Evolutionary conservation across 2,113 vertebrate species (phyloP).

Genomic region (Syngnathus typhle): DNA sequence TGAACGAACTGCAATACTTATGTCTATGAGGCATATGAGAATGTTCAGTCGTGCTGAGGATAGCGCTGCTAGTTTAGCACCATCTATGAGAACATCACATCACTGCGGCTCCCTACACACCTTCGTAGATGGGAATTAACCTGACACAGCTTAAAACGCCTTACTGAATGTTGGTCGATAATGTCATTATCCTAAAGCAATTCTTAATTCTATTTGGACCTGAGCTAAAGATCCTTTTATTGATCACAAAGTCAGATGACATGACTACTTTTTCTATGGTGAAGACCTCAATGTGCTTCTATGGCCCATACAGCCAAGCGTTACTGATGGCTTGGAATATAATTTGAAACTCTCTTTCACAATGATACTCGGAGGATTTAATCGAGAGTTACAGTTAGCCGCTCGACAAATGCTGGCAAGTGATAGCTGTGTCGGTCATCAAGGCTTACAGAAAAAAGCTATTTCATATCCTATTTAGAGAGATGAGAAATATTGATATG

Average conservation of each 20-base stretch:
- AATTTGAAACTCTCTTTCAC: constrained; percentile 14
- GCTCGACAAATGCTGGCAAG: constrained; percentile 6
- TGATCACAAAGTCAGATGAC: constrained; percentile 51
- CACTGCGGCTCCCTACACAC: constrained; percentile 45
- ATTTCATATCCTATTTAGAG: constrained; percentile 60
- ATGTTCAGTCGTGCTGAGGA: constrained; percentile 4
- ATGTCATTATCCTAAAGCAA: constrained; percentile 65
- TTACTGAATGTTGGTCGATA: constrained; percentile 58
- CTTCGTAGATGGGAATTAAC: constrained; percentile 54
- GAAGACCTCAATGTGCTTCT: constrained; percentile 23
- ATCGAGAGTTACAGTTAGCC: constrained; percentile 21
- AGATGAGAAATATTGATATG: constrained; percentile 60
- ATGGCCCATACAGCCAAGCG: not conserved
- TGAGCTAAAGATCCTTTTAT: constrained; percentile 59
- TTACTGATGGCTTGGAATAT: not conserved
- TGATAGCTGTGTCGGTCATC: constrained; percentile 31
- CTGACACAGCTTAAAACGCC: constrained; percentile 51
- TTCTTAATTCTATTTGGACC: constrained; percentile 67
- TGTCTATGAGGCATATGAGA: constrained; percentile 1
- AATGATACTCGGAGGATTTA: constrained; percentile 23
- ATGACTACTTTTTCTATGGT: constrained; percentile 38
- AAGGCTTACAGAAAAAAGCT: constrained; percentile 32
- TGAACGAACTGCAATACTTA: not conserved
- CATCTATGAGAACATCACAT: constrained; percentile 35
- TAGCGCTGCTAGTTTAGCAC: constrained; percentile 7